Evolutionary conservation across 2,888 invertebrate species (phyloP), one percentile per base, ranked within the genome.

Genomic region (Dysmachus trigonus): DNA sequence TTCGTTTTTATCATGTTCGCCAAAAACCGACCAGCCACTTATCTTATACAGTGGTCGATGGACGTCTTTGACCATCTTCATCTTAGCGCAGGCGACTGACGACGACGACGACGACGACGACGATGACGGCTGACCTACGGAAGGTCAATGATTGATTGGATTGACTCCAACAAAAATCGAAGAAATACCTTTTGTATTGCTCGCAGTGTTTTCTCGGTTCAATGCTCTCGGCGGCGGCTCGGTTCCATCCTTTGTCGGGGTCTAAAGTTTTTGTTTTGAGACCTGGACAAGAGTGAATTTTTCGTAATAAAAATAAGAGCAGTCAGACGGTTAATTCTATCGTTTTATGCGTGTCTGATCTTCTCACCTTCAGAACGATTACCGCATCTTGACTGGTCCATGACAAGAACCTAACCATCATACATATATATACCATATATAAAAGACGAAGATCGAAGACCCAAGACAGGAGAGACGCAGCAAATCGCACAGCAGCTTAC

Each of bases 91-190:
- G 35, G n/a, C n/a, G n/a, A n/a, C n/a, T n/a, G n/a, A n/a, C n/a
- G n/a, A n/a, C n/a, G n/a, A n/a, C n/a, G n/a, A n/a, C n/a, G n/a
- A n/a, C n/a, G n/a, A n/a, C n/a, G n/a, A n/a, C n/a, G n/a, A 38
- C 22, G 35, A 74, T 35, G 31, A 41, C 13, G 41, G 47, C 41
- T 31, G 79, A 79, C 79, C 79, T 71, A 71, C 27, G 31, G 62
- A 82, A 71, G 82, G 82, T 82, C 82, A 82, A 82, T 71, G 82
- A 82, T 82, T 82, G 82, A 71, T 71, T 62, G 82, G 35, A 82
- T 62, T 71, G 53, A 82, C 71, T 62, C 13, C 10, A 62, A 62
- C 62, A 62, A 62, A 62, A 62, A 62, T 62, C 62, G 62, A 62
- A 79, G 62, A 62, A 79, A 62, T 62, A 2, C 22, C 62, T 62